These are phyloP conservation scores for Chitala chitala DNA, from an alignment of 2,113 vertebrate species.

Conservation along the genomic window DNA sequence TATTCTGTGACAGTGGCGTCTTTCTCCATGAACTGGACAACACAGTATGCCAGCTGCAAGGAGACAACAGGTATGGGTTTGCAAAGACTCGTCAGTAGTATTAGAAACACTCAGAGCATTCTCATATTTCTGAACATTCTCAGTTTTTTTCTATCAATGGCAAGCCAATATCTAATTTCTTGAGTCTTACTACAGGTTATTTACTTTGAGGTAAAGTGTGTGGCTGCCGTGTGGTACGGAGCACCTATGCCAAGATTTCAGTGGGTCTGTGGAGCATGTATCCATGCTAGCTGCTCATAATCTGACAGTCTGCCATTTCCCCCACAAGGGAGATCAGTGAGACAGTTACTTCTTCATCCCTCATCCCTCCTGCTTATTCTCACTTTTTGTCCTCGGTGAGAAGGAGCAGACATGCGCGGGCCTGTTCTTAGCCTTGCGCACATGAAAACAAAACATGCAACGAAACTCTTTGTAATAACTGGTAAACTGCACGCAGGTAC, in stretches of 20 bases:
- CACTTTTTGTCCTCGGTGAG: background rate
- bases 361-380: no score
- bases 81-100: background rate
- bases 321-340: no score
- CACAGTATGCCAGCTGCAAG: constrained; percentile 81
- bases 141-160: background rate
- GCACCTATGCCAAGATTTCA: background rate
- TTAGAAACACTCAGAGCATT: background rate
- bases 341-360: no score
- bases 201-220: constrained; percentile 7
- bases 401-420: background rate
- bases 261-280: background rate
- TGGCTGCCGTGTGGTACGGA: background rate
- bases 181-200: background rate
- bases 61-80: constrained; percentile 24
- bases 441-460: background rate
- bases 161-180: background rate
- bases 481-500: no score
- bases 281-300: background rate
- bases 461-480: no score
- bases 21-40: constrained; percentile 89
- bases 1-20: constrained; percentile 85
- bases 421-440: background rate
- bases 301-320: background rate
- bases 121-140: background rate